These are phyloP conservation scores for Halocaridina rubra DNA, from an alignment of 2,888 invertebrate genomes.

Conservation along the genomic window DNA sequence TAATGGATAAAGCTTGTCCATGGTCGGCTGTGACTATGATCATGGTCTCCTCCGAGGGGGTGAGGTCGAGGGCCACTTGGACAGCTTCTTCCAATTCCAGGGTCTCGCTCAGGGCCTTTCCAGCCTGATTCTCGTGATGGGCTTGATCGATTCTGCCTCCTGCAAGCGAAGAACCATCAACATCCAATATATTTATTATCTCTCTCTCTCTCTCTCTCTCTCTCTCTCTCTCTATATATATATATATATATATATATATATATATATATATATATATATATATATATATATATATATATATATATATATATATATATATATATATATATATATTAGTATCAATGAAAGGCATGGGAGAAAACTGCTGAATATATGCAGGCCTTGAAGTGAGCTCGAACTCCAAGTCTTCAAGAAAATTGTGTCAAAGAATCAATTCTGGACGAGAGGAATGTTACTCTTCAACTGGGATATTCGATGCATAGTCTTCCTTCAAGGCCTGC, in stretches of 20 bases:
- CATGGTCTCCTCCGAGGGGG: constrained; percentile 78
- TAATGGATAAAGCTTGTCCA: constrained; percentile 81
- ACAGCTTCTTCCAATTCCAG: constrained; percentile 82
- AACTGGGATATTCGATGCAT: too few species aligned
- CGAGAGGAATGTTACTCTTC: too few species aligned
- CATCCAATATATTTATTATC: not conserved
- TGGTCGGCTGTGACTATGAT: constrained; percentile 85
- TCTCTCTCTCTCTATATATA: not conserved
- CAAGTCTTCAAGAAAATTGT: too few species aligned
- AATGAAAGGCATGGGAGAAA: too few species aligned
- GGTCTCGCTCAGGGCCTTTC: constrained; percentile 81
- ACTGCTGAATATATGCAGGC: too few species aligned
- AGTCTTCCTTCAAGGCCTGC: too few species aligned
- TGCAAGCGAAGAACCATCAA: not conserved
- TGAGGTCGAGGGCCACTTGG: constrained; percentile 73
- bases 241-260: not conserved
- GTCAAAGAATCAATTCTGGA: too few species aligned
- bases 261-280: not conserved
- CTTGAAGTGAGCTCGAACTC: too few species aligned
- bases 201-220: not conserved
- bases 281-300: not conserved
- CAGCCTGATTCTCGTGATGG: constrained; percentile 80
- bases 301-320: not conserved
- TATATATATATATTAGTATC: too few species aligned
- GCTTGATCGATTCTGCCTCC: constrained; percentile 83